Evolutionary conservation across 2,888 invertebrate genomes (phyloP), one percentile per base, ranked within the genome.

Genomic region (Gnatocerus cornutus): DNA sequence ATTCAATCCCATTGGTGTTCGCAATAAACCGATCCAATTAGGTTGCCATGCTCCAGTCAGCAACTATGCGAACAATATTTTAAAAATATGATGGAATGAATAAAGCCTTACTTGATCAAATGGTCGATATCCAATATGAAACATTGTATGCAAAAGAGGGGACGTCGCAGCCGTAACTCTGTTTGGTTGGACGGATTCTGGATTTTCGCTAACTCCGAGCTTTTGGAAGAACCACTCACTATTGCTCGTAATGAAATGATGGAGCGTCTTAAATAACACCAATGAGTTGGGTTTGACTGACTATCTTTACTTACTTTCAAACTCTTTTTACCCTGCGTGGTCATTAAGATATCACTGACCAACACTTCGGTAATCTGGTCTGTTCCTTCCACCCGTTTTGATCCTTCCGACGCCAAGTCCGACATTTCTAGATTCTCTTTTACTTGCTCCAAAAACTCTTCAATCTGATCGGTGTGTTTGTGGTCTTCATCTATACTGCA

Each of bases 401-500:
- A 75, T 80, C 81, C 85, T 77, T 67, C 82, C 63, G 61, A 74
- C 67, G 73, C 82, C 78, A 76, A 84, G 73, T 73, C 83, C 68
- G 27, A 72, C 5, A 72, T 71, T 16, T 84, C 80, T 13, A 84
- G 82, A 7, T 84, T 85, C 27, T 85, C 86, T 70, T 87, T 87
- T 0, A 88, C 87, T 74, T 88, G 87, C 7, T 86, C 84, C 9
- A 93, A 82, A 39, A 94, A 88, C 39, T 88, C 85, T 8, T 90
- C 88, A 52, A 94, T 91, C 79, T 93, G 91, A 71, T 90, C 89
- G 0, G 93, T 93, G 77, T 93, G 93, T 76, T 93, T 93, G 79
- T 93, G 90, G 69, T 93, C 92, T 77, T 93, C 93, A 80, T 94
- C 93, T 55, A 94, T 89, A 14, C 90, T 91, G 79, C 94, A 94